These are phyloP conservation scores for Paramormyrops kingsleyae DNA, from an alignment of 2,113 vertebrate genomes.

Conservation along the genomic window DNA sequence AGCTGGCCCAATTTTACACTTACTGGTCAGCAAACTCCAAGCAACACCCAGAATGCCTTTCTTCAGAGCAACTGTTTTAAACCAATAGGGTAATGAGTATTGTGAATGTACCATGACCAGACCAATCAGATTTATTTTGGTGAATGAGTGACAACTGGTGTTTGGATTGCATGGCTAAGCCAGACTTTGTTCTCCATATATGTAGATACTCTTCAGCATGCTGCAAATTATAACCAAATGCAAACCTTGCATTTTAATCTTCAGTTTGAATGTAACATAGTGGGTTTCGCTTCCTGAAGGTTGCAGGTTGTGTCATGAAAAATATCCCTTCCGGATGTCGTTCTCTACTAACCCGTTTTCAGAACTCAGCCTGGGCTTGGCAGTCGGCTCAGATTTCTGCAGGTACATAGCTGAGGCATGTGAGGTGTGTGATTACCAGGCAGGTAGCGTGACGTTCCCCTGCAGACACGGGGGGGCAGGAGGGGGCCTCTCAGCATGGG, in stretches of 20 bases:
- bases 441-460: not conserved
- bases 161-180: not conserved
- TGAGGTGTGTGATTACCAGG: too few species aligned
- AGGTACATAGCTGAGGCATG: not conserved
- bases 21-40: not conserved
- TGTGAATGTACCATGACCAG: not conserved
- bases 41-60: not conserved
- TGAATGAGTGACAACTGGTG: not conserved
- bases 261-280: not conserved
- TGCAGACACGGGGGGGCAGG: not conserved
- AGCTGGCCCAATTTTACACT: not conserved
- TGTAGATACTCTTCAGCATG: not conserved
- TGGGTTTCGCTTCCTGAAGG: not conserved
- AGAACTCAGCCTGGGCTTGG: not conserved
- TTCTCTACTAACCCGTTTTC: not conserved
- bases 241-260: not conserved
- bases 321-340: not conserved
- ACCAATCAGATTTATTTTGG: not conserved
- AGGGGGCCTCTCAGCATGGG: not conserved
- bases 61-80: not conserved
- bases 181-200: not conserved
- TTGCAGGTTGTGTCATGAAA: not conserved
- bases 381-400: not conserved
- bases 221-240: not conserved
- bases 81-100: not conserved